phyloP scores from a whole-genome alignment of 2,888 invertebrate species.

The Pollenia griseotomentosa region DNA sequence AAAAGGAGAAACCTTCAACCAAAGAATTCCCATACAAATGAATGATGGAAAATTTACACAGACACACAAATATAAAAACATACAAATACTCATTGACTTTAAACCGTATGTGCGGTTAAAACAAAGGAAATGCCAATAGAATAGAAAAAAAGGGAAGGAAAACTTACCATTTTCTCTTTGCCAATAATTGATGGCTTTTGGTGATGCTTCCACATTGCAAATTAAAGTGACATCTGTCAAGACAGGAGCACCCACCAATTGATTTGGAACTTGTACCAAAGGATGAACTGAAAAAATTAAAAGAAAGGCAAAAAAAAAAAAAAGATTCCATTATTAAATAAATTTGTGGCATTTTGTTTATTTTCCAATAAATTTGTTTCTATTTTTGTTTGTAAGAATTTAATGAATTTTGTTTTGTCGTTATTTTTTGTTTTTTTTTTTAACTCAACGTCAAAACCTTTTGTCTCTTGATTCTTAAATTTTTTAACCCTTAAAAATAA shows the following conservation, averaged over 20 bases:
- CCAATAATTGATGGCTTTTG: slow-evolving; percentile 97
- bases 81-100: background rate
- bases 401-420: slow-evolving; percentile 51
- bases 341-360: slow-evolving; percentile 68
- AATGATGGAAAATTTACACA: slow-evolving; percentile 27
- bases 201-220: slow-evolving; percentile 95
- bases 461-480: background rate
- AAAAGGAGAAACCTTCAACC: background rate
- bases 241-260: slow-evolving; percentile 94
- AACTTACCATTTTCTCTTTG: slow-evolving; percentile 93
- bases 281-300: slow-evolving; percentile 90
- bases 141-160: slow-evolving; percentile 18
- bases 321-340: slow-evolving; percentile 53
- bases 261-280: slow-evolving; percentile 96
- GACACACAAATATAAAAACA: background rate
- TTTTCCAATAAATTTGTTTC: slow-evolving; percentile 62
- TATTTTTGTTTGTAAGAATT: slow-evolving; percentile 39
- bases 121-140: slow-evolving; percentile 65
- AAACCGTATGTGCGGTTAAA: slow-evolving; percentile 31
- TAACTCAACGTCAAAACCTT: background rate
- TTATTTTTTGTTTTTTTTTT: background rate
- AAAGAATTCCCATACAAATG: slow-evolving; percentile 47
- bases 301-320: background rate
- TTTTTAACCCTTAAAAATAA: slow-evolving; percentile 47
- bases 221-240: slow-evolving; percentile 94